Percentiles rank a stretch among this genome's conserved stretches.
These are phyloP conservation scores for Tricholaema leucomelas DNA, from an alignment of 2,113 vertebrate species.

Conservation along the genomic window DNA sequence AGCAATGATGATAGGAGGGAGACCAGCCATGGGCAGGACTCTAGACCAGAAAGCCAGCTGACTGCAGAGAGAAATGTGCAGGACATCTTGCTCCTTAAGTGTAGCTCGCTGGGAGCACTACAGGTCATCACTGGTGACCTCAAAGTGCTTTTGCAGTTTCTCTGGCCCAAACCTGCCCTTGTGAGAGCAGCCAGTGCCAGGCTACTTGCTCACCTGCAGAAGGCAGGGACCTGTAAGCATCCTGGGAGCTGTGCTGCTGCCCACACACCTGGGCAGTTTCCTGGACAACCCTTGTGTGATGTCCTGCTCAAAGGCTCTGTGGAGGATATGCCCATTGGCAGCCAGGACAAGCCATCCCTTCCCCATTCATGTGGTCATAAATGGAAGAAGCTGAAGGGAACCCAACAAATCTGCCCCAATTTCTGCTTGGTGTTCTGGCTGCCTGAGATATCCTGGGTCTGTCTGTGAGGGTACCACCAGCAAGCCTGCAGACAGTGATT, in stretches of 20 bases:
- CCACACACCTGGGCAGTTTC: background rate
- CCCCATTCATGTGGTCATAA: background rate
- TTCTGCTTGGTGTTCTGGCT: background rate
- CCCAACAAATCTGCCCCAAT: background rate
- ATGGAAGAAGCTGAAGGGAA: background rate
- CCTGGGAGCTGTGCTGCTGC: background rate
- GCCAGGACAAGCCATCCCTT: background rate
- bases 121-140: background rate
- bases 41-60: background rate
- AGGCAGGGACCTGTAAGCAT: background rate
- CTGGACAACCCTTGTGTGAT: background rate
- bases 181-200: accelerated
- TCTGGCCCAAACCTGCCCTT: background rate
- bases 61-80: too few relatives aligned
- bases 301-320: accelerated
- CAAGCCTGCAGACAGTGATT: background rate
- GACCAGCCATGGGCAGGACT: background rate
- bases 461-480: accelerated
- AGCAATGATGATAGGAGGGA: background rate
- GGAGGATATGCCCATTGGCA: accelerated
- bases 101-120: background rate
- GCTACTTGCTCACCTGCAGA: background rate
- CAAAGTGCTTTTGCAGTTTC: background rate
- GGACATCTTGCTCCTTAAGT: background rate
- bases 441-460: background rate